These are phyloP conservation scores for Dipodomys stephensi DNA, from an alignment of 2,113 vertebrate genomes.

Conservation along the genomic window DNA sequence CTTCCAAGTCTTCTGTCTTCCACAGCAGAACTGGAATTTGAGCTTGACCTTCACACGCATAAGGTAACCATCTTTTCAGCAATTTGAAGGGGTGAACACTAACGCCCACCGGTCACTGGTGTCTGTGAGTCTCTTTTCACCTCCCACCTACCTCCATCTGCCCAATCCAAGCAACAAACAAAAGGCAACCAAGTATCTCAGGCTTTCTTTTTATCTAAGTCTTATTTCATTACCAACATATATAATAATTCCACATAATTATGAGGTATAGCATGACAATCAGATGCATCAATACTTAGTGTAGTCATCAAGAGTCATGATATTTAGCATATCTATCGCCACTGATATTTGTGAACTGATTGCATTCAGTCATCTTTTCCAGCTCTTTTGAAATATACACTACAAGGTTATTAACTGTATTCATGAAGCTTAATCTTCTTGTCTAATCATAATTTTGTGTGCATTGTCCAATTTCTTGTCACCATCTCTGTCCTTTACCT, in stretches of 20 bases:
- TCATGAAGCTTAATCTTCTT: not conserved
- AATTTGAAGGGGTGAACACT: slow-evolving; percentile 4
- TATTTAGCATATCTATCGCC: not conserved
- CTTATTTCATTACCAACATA: not conserved
- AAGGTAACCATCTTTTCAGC: slow-evolving; percentile 46
- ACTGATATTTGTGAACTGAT: not conserved
- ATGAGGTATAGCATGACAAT: not conserved
- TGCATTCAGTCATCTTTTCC: not conserved
- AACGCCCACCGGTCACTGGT: slow-evolving; percentile 47
- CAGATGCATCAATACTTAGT: not conserved
- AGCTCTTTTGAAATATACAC: not conserved
- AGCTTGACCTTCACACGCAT: not conserved
- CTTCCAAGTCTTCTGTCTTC: not conserved
- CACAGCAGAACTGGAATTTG: not conserved
- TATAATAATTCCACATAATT: not conserved
- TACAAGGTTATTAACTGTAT: not conserved
- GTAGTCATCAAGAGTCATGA: too few species aligned
- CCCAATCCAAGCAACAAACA: not conserved
- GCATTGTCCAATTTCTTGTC: not conserved
- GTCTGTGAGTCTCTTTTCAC: slow-evolving; percentile 53
- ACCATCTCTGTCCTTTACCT: too few species aligned
- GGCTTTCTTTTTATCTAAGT: not conserved
- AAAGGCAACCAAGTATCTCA: not conserved
- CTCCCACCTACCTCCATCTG: slow-evolving; percentile 61
- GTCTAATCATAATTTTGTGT: not conserved